Conservation (phyloP, 2,797 vertebrate genomes). For the Sebastes taczanowskii region DNA sequence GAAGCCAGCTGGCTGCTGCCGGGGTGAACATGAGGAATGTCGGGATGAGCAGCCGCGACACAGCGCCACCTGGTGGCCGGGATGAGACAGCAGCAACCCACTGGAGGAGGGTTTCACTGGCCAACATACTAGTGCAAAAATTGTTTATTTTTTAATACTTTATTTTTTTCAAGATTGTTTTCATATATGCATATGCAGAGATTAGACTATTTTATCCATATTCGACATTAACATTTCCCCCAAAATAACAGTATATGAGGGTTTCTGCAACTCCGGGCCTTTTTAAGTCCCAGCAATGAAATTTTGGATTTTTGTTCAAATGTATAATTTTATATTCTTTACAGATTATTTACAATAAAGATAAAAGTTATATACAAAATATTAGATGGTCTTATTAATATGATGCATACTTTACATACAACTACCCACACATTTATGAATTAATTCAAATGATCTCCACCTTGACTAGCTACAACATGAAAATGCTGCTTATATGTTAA, state of each 20-base stretch:
- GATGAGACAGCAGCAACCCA: background rate
- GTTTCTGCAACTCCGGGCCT: no score
- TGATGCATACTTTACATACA: background rate
- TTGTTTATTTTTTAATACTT: no score
- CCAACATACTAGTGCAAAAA: no score
- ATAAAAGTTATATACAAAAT: background rate
- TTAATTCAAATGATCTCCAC: background rate
- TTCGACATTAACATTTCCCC: background rate
- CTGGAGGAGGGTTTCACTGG: no score
- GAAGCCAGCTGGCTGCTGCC: constrained; percentile 44
- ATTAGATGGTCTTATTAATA: background rate
- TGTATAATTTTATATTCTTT: background rate
- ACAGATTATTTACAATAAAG: background rate
- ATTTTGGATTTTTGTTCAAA: no score
- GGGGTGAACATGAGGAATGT: constrained; percentile 31
- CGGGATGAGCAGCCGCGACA: background rate
- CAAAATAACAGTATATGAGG: rapidly evolving
- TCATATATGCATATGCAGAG: no score
- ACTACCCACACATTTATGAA: background rate
- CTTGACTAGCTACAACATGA: background rate
- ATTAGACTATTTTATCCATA: background rate
- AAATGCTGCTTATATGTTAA: background rate
- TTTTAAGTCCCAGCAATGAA: no score
- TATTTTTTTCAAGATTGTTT: no score
- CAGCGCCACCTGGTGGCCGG: constrained; percentile 52